Base-by-base conservation (phyloP, 2,113 vertebrate genomes). In the Oxyura jamaicensis region DNA sequence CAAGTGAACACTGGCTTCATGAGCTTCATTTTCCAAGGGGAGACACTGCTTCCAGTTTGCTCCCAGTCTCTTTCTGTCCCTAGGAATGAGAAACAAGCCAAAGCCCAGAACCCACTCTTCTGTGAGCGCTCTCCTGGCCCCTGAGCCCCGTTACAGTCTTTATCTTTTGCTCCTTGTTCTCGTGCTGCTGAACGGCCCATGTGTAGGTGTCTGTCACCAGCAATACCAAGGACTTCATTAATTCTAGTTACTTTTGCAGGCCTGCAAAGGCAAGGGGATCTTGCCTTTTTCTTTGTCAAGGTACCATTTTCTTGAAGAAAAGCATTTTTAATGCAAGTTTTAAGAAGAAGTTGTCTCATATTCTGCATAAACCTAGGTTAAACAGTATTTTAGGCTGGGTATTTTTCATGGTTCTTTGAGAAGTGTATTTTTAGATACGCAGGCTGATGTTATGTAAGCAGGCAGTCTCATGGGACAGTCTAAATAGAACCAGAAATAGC, bases 391-490 rank as follows among this genome's bases (percentile, higher is more conserved):
- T 65, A 58, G 59, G 76, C 65, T 62, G 81, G 69, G 60, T 29
- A 10, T 91, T 80, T 96, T 95, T 93, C 76, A 69, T 50, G 92
- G 88, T 90, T 95, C 87, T 96, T 93, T 65, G 95, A 91, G 94
- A 95, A 76, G 65, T 39, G 19, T 97, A 97, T 98, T 98, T 98
- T 98, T 97, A 98, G 97, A 90, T 62, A 1, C 17, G 26, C 5
- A 10, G 96, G 90, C 84, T 39, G 12, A 39, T 91, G 76, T 97
- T 97, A 95, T 88, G 83, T 97, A 98, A 98, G 94, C 71, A 83
- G 75, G 79, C 87, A 73, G 63, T 90, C 95, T 91, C 95, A 86
- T 60, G 96, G 96, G 97, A 96, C 96, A 90, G 95, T 36, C 88
- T 71, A 96, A 97, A 97, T n/a, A 97, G 92, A 89, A 95, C 80